These are phyloP conservation scores for Lathronympha strigana DNA, from an alignment of 2,888 invertebrate genomes.

Conservation along the genomic window DNA sequence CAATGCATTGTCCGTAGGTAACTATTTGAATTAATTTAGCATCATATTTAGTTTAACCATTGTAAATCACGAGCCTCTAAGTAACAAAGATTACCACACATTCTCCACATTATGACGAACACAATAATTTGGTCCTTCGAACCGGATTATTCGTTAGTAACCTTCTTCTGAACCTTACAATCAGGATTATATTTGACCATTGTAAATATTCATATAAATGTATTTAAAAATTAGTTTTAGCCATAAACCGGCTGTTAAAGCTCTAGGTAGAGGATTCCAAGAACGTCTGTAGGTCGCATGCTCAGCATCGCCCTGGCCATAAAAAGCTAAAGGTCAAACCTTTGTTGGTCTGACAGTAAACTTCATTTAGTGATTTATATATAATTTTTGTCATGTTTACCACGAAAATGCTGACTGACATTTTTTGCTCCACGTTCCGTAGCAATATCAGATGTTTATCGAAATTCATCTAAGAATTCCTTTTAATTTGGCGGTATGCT, in stretches of 20 bases:
- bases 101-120: neutral
- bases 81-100: neutral
- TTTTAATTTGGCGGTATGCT: neutral
- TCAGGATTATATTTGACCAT: neutral
- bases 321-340: constrained; percentile 40
- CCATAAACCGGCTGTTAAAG: constrained; percentile 36
- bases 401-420: neutral
- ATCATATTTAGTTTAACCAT: no score
- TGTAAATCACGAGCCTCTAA: no score
- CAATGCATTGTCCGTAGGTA: no score
- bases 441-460: neutral
- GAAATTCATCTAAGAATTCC: no score
- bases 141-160: neutral
- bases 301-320: constrained; percentile 25
- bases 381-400: neutral
- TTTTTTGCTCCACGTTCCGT: neutral
- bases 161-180: neutral
- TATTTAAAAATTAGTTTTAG: constrained; percentile 10
- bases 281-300: constrained; percentile 41
- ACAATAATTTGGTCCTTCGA: no score
- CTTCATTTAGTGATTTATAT: neutral
- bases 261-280: constrained; percentile 38
- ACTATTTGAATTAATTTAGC: no score
- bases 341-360: constrained; percentile 26
- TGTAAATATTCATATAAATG: neutral